phyloP scores from a whole-genome alignment of 2,113 vertebrate species.

The Osmerus eperlanus region DNA sequence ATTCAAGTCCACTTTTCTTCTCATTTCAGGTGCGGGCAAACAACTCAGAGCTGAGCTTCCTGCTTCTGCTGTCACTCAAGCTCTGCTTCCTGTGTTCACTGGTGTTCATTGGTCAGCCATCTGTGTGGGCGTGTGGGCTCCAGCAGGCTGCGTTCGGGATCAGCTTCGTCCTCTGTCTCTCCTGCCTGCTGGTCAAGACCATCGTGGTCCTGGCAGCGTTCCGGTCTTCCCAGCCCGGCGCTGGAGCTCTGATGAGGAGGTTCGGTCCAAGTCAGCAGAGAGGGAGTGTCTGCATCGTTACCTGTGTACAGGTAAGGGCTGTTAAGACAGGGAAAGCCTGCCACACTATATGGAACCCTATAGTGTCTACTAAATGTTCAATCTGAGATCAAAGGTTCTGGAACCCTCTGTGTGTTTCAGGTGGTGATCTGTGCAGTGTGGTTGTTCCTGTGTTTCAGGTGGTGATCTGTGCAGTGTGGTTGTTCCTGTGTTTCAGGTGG shows the following conservation, averaged over 20 bases:
- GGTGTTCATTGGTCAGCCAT: constrained; percentile 56
- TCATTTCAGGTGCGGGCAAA: constrained; percentile 50
- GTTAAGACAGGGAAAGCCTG: too few relatives aligned
- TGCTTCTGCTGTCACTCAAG: constrained; percentile 54
- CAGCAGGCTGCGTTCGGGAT: constrained; percentile 54
- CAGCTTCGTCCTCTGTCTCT: constrained; percentile 60
- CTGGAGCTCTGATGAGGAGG: constrained; percentile 46
- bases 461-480: constrained; percentile 61
- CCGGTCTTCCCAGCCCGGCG: constrained; percentile 53
- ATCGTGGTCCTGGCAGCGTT: constrained; percentile 61
- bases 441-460: constrained; percentile 58
- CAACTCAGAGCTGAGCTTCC: constrained; percentile 63
- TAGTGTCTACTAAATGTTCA: too few relatives aligned
- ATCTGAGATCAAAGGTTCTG: too few relatives aligned
- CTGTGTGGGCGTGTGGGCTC: constrained; percentile 46
- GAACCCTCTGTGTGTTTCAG: constrained; percentile 28
- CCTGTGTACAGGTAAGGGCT: constrained; percentile 44
- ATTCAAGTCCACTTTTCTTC: neutral
- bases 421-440: constrained; percentile 62
- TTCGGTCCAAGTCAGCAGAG: constrained; percentile 55
- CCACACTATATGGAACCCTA: too few relatives aligned
- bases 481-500: constrained; percentile 55
- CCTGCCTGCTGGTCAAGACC: constrained; percentile 62
- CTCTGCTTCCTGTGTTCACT: constrained; percentile 61
- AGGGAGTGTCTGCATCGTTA: constrained; percentile 44